Evolutionary conservation across 2,797 vertebrate species (phyloP).

Genomic region (Amblyopsis hoosieri): DNA sequence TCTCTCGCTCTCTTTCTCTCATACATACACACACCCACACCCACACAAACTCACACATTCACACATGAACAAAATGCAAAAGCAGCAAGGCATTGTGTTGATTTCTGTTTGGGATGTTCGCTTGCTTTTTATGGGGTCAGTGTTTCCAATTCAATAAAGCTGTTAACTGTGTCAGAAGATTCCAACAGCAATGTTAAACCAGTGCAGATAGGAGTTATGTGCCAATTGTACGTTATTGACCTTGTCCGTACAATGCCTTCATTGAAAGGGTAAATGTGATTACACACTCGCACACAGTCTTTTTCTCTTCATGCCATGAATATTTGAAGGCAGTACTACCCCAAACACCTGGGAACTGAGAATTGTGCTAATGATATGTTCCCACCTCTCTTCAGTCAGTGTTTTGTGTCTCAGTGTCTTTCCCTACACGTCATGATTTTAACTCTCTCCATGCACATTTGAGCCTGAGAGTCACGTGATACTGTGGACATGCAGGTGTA

Average conservation of each 20-base stretch:
- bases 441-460: conserved; percentile 13
- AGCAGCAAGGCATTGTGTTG: conserved; percentile 71
- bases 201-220: conserved; percentile 36
- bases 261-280: conserved; percentile 34
- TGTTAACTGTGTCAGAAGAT: conserved; percentile 67
- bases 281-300: conserved; percentile 10
- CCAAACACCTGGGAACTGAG: conserved; percentile 29
- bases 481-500: conserved; percentile 55
- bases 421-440: conserved; percentile 45
- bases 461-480: conserved; percentile 51
- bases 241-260: conserved; percentile 19
- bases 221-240: conserved; percentile 48
- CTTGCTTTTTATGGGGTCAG: conserved; percentile 77
- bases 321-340: background rate
- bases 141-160: conserved; percentile 74
- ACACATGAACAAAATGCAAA: conserved; percentile 62
- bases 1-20: background rate
- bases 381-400: conserved; percentile 37
- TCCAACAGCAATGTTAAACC: conserved; percentile 43
- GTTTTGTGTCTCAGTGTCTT: background rate
- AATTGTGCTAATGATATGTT: conserved; percentile 34
- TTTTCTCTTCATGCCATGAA: conserved; percentile 2
- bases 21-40: no score
- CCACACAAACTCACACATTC: no score
- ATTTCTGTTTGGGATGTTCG: conserved; percentile 70